Percentiles rank a stretch among this genome's conserved stretches.
Evolutionary conservation across 2,113 vertebrate genomes (phyloP).

Genomic region (Heloderma charlesbogerti): DNA sequence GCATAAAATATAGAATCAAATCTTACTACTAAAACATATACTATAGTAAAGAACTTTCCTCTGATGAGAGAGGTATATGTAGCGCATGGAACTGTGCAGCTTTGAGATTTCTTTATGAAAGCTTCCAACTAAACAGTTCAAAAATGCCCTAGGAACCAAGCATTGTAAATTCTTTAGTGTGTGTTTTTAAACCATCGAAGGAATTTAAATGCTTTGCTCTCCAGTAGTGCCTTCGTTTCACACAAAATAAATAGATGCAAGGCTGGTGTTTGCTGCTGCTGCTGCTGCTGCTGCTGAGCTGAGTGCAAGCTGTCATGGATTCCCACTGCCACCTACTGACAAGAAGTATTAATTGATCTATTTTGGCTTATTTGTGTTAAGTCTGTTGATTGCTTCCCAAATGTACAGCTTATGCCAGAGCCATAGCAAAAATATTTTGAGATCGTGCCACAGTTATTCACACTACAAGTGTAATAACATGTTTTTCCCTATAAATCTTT

Average conservation of each 20-base stretch:
- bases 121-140: not conserved
- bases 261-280: not conserved
- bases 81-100: not conserved
- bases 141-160: not conserved
- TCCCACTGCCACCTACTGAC: slow-evolving; percentile 21
- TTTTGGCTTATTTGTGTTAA: not conserved
- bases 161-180: not conserved
- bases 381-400: not conserved
- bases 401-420: not conserved
- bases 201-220: not conserved
- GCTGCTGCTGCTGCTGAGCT: no score
- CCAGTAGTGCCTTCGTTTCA: not conserved
- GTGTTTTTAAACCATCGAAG: not conserved
- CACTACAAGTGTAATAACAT: not conserved
- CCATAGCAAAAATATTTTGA: not conserved
- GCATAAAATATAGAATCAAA: not conserved
- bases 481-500: not conserved
- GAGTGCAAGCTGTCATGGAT: not conserved
- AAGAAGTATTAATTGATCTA: not conserved
- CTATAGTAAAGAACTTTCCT: not conserved
- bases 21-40: not conserved
- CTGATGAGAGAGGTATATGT: not conserved
- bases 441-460: not conserved
- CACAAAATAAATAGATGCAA: not conserved
- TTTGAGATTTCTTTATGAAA: slow-evolving; percentile 2